Conservation (phyloP, 1,140 invertebrate genomes). For the Neotoxoptera formosana region DNA sequence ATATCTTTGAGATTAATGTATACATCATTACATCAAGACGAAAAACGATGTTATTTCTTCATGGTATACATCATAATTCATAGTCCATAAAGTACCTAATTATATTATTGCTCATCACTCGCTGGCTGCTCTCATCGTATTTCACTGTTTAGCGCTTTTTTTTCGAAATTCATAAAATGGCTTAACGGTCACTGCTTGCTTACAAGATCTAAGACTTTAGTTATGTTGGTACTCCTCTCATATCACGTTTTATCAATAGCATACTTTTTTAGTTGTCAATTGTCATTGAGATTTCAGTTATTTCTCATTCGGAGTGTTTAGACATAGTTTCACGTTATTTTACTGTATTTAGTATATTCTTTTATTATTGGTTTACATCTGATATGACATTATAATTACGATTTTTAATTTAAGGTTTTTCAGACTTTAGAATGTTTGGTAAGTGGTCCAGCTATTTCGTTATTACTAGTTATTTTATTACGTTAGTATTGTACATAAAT, state of each 20-base stretch:
- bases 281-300: conserved; percentile 1
- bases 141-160: not conserved
- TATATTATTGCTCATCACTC: too few species aligned
- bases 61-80: too few species aligned
- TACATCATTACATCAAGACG: too few species aligned
- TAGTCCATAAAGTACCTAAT: too few species aligned
- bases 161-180: not conserved
- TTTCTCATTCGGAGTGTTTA: not conserved
- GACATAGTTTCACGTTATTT: not conserved
- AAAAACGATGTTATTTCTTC: too few species aligned
- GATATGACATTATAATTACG: not conserved
- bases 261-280: not conserved
- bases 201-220: not conserved
- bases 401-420: not conserved
- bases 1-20: not conserved
- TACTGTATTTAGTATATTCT: not conserved
- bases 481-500: not conserved
- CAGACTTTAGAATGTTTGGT: conserved; percentile 27
- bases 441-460: not conserved
- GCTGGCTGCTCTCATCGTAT: too few species aligned
- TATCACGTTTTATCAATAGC: conserved; percentile 23
- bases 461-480: not conserved
- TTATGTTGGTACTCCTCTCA: conserved; percentile 31
- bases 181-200: not conserved
- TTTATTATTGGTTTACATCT: not conserved